Conservation (phyloP, 2,797 vertebrate genomes). For the Novumbra hubbsi region DNA sequence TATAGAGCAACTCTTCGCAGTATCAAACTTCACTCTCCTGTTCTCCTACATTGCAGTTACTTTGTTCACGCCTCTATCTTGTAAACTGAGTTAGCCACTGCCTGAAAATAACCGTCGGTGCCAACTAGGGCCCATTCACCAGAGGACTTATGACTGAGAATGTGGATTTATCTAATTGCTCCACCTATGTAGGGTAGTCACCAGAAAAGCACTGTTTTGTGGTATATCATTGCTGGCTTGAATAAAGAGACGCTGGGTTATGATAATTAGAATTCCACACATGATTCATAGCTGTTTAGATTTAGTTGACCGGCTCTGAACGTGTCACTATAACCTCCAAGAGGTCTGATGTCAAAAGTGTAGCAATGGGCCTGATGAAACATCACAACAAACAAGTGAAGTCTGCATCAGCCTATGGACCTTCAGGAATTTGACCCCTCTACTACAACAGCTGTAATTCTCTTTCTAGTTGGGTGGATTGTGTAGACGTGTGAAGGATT, state of each 20-base stretch:
- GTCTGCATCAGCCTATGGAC: slow-evolving; percentile 33
- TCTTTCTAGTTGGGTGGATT: slow-evolving; percentile 22
- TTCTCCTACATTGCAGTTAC: not conserved
- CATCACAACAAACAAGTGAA: slow-evolving; percentile 18
- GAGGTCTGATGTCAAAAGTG: slow-evolving; percentile 12
- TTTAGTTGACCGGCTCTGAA: slow-evolving; percentile 8
- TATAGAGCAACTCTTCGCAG: not conserved
- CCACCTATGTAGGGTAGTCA: not conserved
- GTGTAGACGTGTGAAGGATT: slow-evolving; percentile 38
- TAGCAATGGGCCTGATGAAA: slow-evolving; percentile 7
- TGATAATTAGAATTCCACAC: not conserved
- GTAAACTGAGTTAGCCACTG: not conserved
- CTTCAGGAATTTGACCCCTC: slow-evolving; percentile 36
- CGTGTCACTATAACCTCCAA: slow-evolving; percentile 10
- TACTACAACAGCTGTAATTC: slow-evolving; percentile 61
- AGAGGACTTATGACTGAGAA: not conserved
- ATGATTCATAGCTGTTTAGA: slow-evolving; percentile 6
- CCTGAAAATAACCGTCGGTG: not conserved
- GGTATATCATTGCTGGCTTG: not conserved
- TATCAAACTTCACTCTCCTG: not conserved
- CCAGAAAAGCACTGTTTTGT: slow-evolving; percentile 1
- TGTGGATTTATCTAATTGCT: not conserved
- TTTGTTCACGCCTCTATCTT: not conserved
- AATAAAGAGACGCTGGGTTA: not conserved
- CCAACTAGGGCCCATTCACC: slow-evolving; percentile 12